Base-by-base conservation (phyloP, 53 echinoderm and acorn worm genomes). In the Antedon mediterranea region DNA sequence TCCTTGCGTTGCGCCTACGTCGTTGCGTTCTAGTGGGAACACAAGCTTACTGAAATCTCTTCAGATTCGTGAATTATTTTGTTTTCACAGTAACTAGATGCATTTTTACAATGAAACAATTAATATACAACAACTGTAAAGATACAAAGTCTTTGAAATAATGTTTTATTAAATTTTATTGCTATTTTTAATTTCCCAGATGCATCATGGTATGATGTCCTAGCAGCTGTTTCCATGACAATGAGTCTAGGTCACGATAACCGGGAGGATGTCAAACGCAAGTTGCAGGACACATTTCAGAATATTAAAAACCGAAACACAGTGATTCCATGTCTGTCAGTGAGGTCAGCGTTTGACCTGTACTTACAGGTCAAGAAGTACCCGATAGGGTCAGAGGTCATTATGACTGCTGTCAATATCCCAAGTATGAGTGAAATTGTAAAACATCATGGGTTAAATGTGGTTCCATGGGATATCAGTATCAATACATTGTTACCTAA, bases 171-270 rank as follows among this genome's bases (percentile, higher is more conserved):
- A n/a, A n/a, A n/a, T n/a, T n/a, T n/a, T n/a, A n/a, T n/a, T n/a
- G n/a, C n/a, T n/a, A n/a, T n/a, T 37, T 37, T 37, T 37, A 37
- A 37, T 37, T 6, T 20, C 31, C 5, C 29, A 84, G 85, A 85
- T 85, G 85, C 85, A 15, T 34, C 78, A 23, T 80, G 79, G 80
- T 28, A 9, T 23, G 85, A 85, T 29, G 71, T 76, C 0, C 7
- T 80, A 32, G 71, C 85, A 30, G 32, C 80, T 30, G 26, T 74
- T 0, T 42, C 78, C 43, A 72, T 44, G 31, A 23, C 43, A 73
- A 78, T 72, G 23, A 71, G 74, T 0, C 28, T 18, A 14, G 72
- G 78, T 73, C 71, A 31, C 32, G 34, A 78, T 0, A 72, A 78
- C 32, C 72, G 77, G 28, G 34, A 77, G 15, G 71, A 83, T 43